Percentiles rank a stretch among this genome's conserved stretches.
phyloP scores from a whole-genome alignment of 2,797 vertebrate genomes.

The Mormyrus hasselquistii region DNA sequence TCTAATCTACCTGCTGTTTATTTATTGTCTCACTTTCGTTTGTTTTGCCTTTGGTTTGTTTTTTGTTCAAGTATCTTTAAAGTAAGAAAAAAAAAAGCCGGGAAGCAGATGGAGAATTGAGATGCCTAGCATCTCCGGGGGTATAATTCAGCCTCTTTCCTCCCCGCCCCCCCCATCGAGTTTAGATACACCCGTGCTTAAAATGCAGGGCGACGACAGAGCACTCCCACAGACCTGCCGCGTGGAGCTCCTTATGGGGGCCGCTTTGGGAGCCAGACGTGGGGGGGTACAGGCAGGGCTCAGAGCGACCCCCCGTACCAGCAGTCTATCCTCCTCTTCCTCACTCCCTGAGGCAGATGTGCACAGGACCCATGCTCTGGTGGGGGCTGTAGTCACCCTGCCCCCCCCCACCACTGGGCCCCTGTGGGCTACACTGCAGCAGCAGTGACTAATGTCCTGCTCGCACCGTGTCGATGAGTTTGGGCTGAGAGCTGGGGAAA shows the following conservation, averaged over 20 bases:
- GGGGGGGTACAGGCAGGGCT: constrained; percentile 62
- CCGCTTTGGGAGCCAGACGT: constrained; percentile 70
- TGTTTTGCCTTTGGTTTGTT: neutral
- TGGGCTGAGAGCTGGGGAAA: constrained; percentile 72
- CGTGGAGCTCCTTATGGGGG: constrained; percentile 71
- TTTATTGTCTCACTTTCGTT: neutral
- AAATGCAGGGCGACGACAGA: constrained; percentile 58
- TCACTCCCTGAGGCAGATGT: constrained; percentile 57
- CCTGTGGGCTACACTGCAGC: constrained; percentile 76
- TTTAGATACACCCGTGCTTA: constrained; percentile 5
- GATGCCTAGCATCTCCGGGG: neutral
- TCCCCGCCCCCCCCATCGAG: neutral
- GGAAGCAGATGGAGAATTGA: neutral
- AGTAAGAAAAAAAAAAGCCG: neutral
- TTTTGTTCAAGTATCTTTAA: neutral
- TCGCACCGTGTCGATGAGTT: constrained; percentile 88
- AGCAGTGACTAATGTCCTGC: constrained; percentile 92
- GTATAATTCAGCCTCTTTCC: neutral
- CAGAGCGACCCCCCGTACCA: constrained; percentile 40
- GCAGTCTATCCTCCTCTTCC: constrained; percentile 28
- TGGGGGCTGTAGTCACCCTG: constrained; percentile 36
- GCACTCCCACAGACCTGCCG: constrained; percentile 63
- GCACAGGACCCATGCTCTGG: constrained; percentile 57
- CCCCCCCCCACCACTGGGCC: constrained; percentile 42
- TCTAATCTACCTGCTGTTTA: neutral